Conservation (phyloP, 2,888 invertebrate genomes). For the Tachina grossa region DNA sequence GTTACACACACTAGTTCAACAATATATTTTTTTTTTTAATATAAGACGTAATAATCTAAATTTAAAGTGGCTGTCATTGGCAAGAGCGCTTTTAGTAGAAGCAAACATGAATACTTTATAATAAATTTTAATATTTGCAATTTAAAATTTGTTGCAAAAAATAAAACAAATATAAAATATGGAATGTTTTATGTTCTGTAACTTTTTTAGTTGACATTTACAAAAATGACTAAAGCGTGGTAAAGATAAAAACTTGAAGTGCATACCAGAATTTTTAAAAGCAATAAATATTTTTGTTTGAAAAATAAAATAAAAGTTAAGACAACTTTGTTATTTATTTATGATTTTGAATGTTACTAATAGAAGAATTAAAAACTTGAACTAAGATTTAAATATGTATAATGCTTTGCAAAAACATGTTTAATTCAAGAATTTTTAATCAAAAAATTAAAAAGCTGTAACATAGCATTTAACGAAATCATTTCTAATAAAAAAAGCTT, state of each 20-base stretch:
- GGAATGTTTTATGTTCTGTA: background rate
- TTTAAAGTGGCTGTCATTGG: slow-evolving; percentile 29
- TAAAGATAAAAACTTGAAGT: background rate
- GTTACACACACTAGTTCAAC: slow-evolving; percentile 1
- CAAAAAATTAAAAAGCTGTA: no score
- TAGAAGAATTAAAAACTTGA: no score
- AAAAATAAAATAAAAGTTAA: background rate
- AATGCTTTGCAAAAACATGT: no score
- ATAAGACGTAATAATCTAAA: background rate
- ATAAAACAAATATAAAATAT: background rate
- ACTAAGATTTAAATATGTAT: no score
- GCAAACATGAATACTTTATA: slow-evolving; percentile 15
- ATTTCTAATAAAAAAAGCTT: no score
- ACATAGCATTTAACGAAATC: no score
- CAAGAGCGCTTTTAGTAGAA: slow-evolving; percentile 18
- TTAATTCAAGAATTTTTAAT: no score
- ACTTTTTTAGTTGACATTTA: slow-evolving; percentile 8
- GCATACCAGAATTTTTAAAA: no score
- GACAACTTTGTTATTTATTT: no score
- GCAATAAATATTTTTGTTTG: no score
- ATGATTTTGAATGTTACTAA: no score
- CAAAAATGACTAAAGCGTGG: slow-evolving; percentile 8
- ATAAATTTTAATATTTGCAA: background rate
- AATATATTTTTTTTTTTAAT: no score
- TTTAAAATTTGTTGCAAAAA: background rate